phyloP scores from a whole-genome alignment of 2,113 vertebrate species.

The Pelobates fuscus region DNA sequence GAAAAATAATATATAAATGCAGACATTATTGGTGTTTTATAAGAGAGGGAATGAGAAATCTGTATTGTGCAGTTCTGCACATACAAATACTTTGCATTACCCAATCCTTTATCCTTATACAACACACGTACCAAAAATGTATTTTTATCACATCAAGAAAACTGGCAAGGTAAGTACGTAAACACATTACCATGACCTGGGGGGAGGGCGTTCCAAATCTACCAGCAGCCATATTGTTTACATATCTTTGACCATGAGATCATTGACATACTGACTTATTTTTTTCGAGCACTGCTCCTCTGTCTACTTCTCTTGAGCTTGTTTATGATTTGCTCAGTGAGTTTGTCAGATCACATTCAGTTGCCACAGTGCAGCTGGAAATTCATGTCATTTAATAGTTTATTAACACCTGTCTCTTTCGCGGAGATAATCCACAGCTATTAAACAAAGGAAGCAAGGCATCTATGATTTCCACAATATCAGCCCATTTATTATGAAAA shows the following conservation, averaged over 20 bases:
- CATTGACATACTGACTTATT: conserved; percentile 12
- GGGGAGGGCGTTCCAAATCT: too few relatives aligned
- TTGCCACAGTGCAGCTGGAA: conserved; percentile 48
- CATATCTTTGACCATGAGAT: conserved; percentile 23
- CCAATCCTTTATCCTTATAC: too few relatives aligned
- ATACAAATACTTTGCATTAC: too few relatives aligned
- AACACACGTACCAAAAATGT: too few relatives aligned
- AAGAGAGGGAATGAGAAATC: too few relatives aligned
- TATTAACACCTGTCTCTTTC: conserved; percentile 46
- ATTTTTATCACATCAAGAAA: too few relatives aligned
- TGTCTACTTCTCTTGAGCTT: conserved; percentile 10
- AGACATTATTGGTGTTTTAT: too few relatives aligned
- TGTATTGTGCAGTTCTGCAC: too few relatives aligned
- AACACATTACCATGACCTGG: too few relatives aligned
- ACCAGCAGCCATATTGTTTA: conserved; percentile 21
- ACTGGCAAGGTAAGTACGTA: too few relatives aligned
- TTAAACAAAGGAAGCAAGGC: conserved; percentile 57
- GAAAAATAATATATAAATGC: too few relatives aligned
- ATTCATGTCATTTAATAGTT: conserved; percentile 54
- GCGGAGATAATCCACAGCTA: conserved; percentile 58
- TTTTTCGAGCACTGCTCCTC: conserved; percentile 18
- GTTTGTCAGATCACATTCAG: conserved; percentile 3
- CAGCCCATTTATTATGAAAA: not conserved
- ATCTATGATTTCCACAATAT: conserved; percentile 60
- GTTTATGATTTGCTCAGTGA: conserved; percentile 22